Base-by-base conservation (phyloP, 1,140 invertebrate genomes). In the Lineus longissimus region DNA sequence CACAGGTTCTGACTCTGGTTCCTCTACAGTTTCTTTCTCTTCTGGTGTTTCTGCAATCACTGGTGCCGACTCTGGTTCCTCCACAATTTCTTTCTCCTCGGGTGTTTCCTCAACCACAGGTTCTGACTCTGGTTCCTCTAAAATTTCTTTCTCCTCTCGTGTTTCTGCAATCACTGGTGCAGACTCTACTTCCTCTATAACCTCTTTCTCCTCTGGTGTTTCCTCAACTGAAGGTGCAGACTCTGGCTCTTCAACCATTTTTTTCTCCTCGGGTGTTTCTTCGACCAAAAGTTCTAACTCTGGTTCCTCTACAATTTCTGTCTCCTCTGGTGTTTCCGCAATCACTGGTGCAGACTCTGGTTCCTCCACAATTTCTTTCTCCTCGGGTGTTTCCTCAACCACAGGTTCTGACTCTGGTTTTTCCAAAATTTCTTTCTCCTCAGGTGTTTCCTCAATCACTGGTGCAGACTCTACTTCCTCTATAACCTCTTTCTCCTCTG, bases 341-440 rank as follows among this genome's bases (percentile, higher is more conserved):
- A 51, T 55, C 31, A 60, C 43, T 63, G 57, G 30, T 15, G 40
- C 45, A 66, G 56, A 57, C n/a, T 61, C 30, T 17, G 15, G 11
- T 47, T 30, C 45, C 27, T 54, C 33, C 40, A 30, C 31, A 30
- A n/a, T 40, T n/a, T n/a, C n/a, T n/a, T n/a, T n/a, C 51, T 47
- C 23, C 23, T 25, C 43, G 1, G 6, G 17, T 31, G 47, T 55
- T 31, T 56, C 45, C 15, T 66, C 55, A 1, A 55, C 30, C 15
- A 54, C 31, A 36, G 41, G 33, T 6, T 22, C 59, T 58, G 62
- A 55, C 19, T 55, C 55, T 22, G 55, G 27, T 63, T 65, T 63
- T 6, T 63, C 64, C 31, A 17, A 2, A n/a, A n/a, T 40, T 30
- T 59, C 29, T 31, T 17, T 31, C 27, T 30, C 27, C 57, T 31